Evolutionary conservation across 2,797 vertebrate species (phyloP), one percentile per base, ranked within the genome.

Genomic region (Pangasius krempfi): DNA sequence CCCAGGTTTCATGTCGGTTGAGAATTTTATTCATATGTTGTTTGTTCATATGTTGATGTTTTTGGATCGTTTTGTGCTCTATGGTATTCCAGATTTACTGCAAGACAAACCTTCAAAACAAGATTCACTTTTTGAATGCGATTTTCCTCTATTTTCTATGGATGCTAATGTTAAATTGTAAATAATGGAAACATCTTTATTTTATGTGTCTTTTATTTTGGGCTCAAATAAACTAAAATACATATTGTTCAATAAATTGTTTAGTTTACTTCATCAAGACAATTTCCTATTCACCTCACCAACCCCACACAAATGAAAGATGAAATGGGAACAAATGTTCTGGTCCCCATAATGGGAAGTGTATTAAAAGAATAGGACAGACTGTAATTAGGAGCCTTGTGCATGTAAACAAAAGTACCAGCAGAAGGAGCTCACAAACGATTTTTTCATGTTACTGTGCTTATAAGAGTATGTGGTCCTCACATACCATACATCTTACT

Each of bases 101-200:
- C 44, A 84, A 85, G 70, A 84, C 82, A 64, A 66, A 86, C 52
- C 75, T 87, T 52, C 16, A 88, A 82, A 91, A 78, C 90, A 76
- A 86, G 33, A 86, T 87, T 60, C 62, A 10, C 90, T 88, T 84
- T 92, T 75, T 50, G 18, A 81, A 75, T 84, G 73, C 89, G 79
- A 90, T 92, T 91, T 84, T 88, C 66, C 70, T 90, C 90, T 90
- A 89, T 89, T 92, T 92, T 92, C 33, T 92, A 91, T 91, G 78
- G 85, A 90, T 91, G 56, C 78, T 20, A 64, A 85, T 87, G 76
- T 50, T 37, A 91, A 22, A 90, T 58, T 94, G 89, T 93, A 91
- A 89, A 92, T 92, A 92, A 94, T 94, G 91, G 81, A 47, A 47
- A 92, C 86, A 54, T 88, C 70, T 90, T 76, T 91, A 91, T 94